Base-by-base conservation (phyloP, 2,113 vertebrate genomes). In the Mastomys coucha region DNA sequence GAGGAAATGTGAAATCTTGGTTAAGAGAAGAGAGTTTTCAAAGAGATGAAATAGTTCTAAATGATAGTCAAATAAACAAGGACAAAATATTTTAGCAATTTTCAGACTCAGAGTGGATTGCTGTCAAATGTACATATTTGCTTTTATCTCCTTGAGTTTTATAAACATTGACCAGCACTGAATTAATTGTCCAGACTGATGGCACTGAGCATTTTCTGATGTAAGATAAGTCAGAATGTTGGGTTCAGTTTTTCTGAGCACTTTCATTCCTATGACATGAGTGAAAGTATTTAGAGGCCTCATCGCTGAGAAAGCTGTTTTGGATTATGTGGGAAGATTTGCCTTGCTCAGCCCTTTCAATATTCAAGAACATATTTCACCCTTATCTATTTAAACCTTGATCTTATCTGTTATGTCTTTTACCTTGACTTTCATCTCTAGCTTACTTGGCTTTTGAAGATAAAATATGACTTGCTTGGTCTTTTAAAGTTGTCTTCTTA, bases 21-120 rank as follows among this genome's bases (percentile, higher is more conserved):
- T 26, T 60, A 42, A 39, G n/a, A 39, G 65, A 65, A 87, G 39
- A 42, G 1, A 24, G 10, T 63, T 5, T 45, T 42, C 12, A 20
- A 36, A 88, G 22, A 88, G 11, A 85, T 75, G 20, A 87, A 94
- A 39, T 93, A 49, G 63, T 91, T 75, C 63, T 60, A 60, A 60
- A 39, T 28, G 22, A 60, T 60, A 42, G 56, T 60, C n/a, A 42
- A 42, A 60, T 42, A 84, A 28, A 16, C 22, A 63, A 84, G 12
- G 24, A 28, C 12, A 84, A 84, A 28, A 84, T 60, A 13, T 6
- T 14, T 13, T n/a, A 84, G 31, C 10, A 42, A 56, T 36, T 17
- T 89, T 14, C 1, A 80, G 5, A 39, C 11, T 19, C 67, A 69
- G 0, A 75, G 8, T 56, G 6, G 6, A 39, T 53, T 75, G 16